Evolutionary conservation across 2,113 vertebrate genomes (phyloP).

Genomic region (Ophthalmolycus amberensis): DNA sequence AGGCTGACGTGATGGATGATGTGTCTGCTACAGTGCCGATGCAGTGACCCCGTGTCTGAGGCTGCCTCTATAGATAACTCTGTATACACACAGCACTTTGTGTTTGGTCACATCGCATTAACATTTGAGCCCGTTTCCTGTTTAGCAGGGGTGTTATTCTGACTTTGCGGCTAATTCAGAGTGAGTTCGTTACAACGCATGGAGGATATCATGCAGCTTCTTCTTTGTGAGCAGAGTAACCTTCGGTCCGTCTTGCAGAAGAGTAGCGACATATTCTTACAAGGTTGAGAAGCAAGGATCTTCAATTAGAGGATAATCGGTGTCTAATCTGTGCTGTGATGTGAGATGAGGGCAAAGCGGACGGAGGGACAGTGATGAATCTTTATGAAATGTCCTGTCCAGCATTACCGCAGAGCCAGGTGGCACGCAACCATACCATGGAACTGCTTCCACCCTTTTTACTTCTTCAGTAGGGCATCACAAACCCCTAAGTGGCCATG

Average conservation of each 20-base stretch:
- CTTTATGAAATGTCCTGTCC: conserved; percentile 79
- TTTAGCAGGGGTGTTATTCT: conserved; percentile 19
- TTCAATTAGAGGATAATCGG: conserved; percentile 82
- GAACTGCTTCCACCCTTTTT: conserved; percentile 43
- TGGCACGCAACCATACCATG: conserved; percentile 44
- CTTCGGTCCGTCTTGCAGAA: conserved; percentile 56
- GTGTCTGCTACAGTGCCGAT: conserved; percentile 42
- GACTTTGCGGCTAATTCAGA: conserved; percentile 28
- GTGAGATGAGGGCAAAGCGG: conserved; percentile 83
- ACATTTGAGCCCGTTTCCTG: conserved; percentile 6
- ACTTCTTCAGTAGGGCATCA: background rate
- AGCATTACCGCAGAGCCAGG: conserved; percentile 63
- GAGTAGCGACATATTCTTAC: conserved; percentile 65
- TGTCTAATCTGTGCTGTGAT: conserved; percentile 79
- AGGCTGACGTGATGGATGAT: conserved; percentile 71
- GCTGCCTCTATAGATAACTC: conserved; percentile 59
- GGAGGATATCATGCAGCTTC: conserved; percentile 28
- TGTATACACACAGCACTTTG: conserved; percentile 46
- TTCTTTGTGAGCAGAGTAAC: conserved; percentile 39
- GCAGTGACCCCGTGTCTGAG: conserved; percentile 63
- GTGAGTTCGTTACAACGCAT: conserved; percentile 13
- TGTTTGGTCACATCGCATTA: conserved; percentile 37
- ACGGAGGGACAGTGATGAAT: conserved; percentile 82
- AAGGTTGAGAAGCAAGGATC: conserved; percentile 79
- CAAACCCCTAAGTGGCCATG: background rate